Evolutionary conservation across 1,140 invertebrate species (phyloP), one percentile per base, ranked within the genome.

Genomic region (Chymomyza costata): DNA sequence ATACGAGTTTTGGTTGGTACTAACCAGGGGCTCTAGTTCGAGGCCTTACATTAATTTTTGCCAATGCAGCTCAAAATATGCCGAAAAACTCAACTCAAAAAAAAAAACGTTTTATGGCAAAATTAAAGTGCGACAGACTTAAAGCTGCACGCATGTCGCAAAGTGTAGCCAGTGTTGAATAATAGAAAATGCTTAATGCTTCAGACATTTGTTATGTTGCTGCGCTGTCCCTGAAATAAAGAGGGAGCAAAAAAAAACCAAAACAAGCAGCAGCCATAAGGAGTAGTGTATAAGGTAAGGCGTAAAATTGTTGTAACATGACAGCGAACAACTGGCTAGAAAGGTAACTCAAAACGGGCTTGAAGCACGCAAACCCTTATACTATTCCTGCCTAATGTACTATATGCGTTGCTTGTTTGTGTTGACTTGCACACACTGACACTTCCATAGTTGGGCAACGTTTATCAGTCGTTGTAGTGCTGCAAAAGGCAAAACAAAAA

Each of bases 271-370:
- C n/a, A n/a, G n/a, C n/a, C n/a, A n/a, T n/a, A n/a, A n/a, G n/a
- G n/a, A n/a, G n/a, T n/a, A n/a, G n/a, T n/a, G n/a, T n/a, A n/a
- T n/a, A n/a, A n/a, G n/a, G n/a, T n/a, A n/a, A n/a, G 73, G 71
- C 71, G 71, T 80, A 80, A 78, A 78, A 78, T 78, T 78, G 71
- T 73, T 73, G 71, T 78, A 78, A 78, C 71, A 78, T 78, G 71
- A 78, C 71, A 78, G 71, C 73, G 73, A 67, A 78, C 71, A 78
- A 71, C 71, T 71, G 66, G 73, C 67, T 47, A 54, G 66, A 64
- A 57, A 78, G 71, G 73, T 78, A 78, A 66, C 71, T 78, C 67
- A 78, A 76, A 78, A 78, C 67, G 71, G 73, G 73, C 48, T 56
- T 54, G 62, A 54, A 71, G 60, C 71, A 78, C 71, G 71, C 71